Percentiles rank a stretch among this genome's conserved stretches.
phyloP scores from a whole-genome alignment of 2,113 vertebrate genomes.

The Leucoraja erinaceus region DNA sequence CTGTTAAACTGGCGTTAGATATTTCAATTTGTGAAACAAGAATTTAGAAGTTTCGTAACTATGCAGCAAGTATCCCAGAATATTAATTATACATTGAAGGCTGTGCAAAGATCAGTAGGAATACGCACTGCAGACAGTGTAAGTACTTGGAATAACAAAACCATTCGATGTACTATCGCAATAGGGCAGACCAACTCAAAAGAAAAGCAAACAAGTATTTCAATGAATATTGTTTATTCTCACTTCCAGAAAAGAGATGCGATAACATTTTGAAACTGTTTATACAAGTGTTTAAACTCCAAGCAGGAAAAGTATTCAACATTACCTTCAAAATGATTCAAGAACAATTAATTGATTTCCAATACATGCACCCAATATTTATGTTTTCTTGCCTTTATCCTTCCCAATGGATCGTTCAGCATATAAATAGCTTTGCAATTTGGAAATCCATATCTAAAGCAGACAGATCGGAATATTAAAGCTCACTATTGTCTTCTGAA shows the following conservation, averaged over 20 bases:
- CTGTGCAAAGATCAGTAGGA: neutral
- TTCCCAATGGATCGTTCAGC: neutral
- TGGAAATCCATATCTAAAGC: neutral
- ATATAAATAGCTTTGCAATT: neutral
- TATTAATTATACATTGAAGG: too few relatives aligned
- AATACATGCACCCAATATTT: neutral
- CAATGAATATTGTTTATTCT: neutral
- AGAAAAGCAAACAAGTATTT: slow-evolving; percentile 4
- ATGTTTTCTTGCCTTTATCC: neutral
- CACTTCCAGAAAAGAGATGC: neutral
- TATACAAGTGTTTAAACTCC: neutral
- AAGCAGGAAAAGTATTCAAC: neutral
- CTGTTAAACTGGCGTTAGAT: too few relatives aligned
- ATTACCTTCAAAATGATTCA: neutral
- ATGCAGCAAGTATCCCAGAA: too few relatives aligned
- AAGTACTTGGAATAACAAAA: neutral
- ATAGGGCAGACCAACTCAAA: neutral
- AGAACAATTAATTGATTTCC: neutral
- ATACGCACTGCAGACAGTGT: neutral
- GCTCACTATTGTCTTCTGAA: neutral
- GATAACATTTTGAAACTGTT: neutral
- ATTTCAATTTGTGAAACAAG: too few relatives aligned
- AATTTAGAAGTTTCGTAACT: too few relatives aligned
- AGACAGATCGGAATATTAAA: neutral
- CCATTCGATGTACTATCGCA: too few relatives aligned